A percentile compares a stretch with the other conserved stretches of the same genome.
Evolutionary conservation across 2,113 vertebrate genomes (phyloP).

Genomic region (Oplegnathus fasciatus): DNA sequence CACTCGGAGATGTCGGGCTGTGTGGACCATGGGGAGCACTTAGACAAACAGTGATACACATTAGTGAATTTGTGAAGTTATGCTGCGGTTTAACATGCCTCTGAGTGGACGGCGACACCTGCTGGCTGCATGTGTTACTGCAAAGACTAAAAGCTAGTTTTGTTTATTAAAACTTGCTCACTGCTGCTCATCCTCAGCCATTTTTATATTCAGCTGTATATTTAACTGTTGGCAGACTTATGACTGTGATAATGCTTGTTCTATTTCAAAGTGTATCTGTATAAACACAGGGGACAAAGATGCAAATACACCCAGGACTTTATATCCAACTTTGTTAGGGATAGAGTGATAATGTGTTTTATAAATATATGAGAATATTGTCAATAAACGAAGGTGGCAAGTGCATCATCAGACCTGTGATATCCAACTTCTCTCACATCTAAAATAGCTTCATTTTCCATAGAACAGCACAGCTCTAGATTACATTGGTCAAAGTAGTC

Average conservation of each 20-base stretch:
- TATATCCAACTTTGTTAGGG: not conserved
- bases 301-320: not conserved
- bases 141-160: not conserved
- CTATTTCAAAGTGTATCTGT: not conserved
- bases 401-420: too few species aligned
- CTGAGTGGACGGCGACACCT: constrained; percentile 45
- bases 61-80: not conserved
- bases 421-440: too few species aligned
- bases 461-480: not conserved
- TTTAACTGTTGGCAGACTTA: not conserved
- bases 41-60: not conserved
- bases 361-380: not conserved
- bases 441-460: not conserved
- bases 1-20: not conserved
- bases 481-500: not conserved
- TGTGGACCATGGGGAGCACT: not conserved
- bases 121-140: constrained; percentile 42
- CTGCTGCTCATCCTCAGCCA: not conserved
- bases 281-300: not conserved
- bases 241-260: not conserved
- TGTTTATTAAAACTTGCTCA: not conserved
- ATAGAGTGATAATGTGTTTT: not conserved
- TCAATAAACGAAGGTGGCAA: not conserved
- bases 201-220: not conserved
- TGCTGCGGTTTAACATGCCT: not conserved